Evolutionary conservation across 1,140 invertebrate genomes (phyloP).

Genomic region (Globodera ellingtonae): DNA sequence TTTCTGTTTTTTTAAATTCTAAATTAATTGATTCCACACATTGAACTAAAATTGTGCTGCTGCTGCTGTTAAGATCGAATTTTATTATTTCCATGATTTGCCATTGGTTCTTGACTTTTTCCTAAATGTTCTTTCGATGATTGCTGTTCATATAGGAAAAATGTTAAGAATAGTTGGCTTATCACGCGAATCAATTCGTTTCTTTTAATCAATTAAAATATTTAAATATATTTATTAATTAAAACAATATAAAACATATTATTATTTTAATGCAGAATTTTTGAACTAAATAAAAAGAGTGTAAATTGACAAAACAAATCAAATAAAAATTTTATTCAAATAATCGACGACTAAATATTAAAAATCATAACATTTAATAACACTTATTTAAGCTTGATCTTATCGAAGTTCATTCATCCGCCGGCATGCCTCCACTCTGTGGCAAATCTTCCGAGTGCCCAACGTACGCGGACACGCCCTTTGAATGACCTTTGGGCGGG

Average conservation of each 20-base stretch:
- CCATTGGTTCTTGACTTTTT: constrained; percentile 40
- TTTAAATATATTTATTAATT: too few relatives aligned
- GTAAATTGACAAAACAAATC: background rate
- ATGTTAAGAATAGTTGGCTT: constrained; percentile 38
- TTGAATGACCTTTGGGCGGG: background rate
- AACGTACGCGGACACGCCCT: background rate
- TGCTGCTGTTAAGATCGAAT: too few relatives aligned
- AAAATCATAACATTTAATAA: background rate
- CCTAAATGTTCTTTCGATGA: constrained; percentile 23
- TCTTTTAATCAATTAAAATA: background rate
- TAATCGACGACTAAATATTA: background rate
- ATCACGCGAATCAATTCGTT: background rate
- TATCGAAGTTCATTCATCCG: background rate
- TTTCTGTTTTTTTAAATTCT: background rate
- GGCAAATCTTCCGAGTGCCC: background rate
- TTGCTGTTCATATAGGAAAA: constrained; percentile 41
- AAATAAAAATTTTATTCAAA: background rate
- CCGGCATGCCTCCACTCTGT: background rate
- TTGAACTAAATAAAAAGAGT: constrained; percentile 6
- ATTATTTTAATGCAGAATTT: background rate
- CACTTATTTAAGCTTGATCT: too few relatives aligned
- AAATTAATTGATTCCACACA: background rate
- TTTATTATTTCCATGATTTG: background rate
- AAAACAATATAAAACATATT: background rate
- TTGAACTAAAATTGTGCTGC: background rate